A percentile compares a stretch with the other conserved stretches of the same genome.
Evolutionary conservation across 2,797 vertebrate species (phyloP).

Genomic region (Acrocephalus scirpaceus): DNA sequence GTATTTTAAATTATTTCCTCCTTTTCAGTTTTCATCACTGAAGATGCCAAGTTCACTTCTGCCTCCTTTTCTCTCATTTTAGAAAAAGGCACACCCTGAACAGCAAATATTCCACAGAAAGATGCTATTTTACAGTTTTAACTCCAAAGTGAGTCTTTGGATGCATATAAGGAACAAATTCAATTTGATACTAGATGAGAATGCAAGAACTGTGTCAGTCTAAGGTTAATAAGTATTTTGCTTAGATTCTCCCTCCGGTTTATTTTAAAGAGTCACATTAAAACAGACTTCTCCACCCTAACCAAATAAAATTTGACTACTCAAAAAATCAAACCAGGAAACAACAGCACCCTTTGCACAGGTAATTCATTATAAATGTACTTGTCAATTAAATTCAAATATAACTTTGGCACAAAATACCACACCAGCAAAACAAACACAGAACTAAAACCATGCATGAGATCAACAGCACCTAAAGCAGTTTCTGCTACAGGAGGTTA

Average conservation of each 20-base stretch:
- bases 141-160: neutral
- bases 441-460: neutral
- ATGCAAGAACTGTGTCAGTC: neutral
- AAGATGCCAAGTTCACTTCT: conserved; percentile 1
- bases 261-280: neutral
- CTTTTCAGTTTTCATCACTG: conserved; percentile 21
- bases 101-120: neutral
- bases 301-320: neutral
- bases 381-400: neutral
- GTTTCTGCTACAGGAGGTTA: neutral
- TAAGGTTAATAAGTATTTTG: neutral
- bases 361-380: neutral
- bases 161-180: neutral
- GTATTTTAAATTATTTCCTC: conserved; percentile 41
- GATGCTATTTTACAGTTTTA: neutral
- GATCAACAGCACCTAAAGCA: neutral
- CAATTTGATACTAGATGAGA: neutral
- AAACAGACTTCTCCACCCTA: neutral
- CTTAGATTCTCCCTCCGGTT: neutral
- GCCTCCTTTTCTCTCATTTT: neutral
- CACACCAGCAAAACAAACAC: neutral
- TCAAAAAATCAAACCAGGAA: neutral
- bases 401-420: neutral
- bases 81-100: neutral
- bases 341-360: neutral